Base-by-base conservation (phyloP, 2,113 vertebrate genomes). In the Urocynchramus pylzowi region DNA sequence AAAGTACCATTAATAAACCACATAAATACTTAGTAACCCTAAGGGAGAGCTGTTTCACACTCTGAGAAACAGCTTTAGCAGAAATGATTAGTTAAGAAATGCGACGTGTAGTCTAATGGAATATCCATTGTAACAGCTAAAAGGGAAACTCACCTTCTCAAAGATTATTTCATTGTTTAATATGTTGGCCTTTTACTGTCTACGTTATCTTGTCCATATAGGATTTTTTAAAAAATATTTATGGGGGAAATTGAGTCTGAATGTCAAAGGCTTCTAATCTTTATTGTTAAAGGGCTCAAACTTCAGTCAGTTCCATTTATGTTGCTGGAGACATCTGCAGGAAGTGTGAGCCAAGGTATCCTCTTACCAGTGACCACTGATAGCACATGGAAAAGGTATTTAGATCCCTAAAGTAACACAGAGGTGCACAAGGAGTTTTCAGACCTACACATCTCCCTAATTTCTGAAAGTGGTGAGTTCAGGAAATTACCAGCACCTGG, bases 391-490 rank as follows among this genome's bases (percentile, higher is more conserved):
- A 15, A 50, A 77, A 88, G 70, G 39, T 27, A 35, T 68, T 90
- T 30, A 44, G 75, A 37, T 22, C 50, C 26, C 59, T 59, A 5
- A 64, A 83, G 75, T 41, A 73, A 57, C 59, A 64, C 35, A 60
- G 33, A 41, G 35, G 26, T n/a, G 16, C 30, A 19, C 18, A 35
- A 30, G 54, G 27, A 73, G n/a, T 33, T 44, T 45, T 75, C 5
- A 63, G 30, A 26, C 19, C 56, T n/a, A 8, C 1, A 2, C 10
- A 74, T 17, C 33, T n/a, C 10, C 19, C 2, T 13, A 1, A 14
- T 28, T 33, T 63, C 60, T 61, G 64, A 16, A 69, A 56, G 28
- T 11, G 19, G 13, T 47, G 11, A 0, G 0, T 26, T 45, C 30
- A 22, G 37, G 50, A 69, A 56, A 45, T 49, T 10, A 64, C 37